Evolutionary conservation across 2,797 vertebrate species (phyloP), one percentile per base, ranked within the genome.

Genomic region (Dicrostonyx torquatus): DNA sequence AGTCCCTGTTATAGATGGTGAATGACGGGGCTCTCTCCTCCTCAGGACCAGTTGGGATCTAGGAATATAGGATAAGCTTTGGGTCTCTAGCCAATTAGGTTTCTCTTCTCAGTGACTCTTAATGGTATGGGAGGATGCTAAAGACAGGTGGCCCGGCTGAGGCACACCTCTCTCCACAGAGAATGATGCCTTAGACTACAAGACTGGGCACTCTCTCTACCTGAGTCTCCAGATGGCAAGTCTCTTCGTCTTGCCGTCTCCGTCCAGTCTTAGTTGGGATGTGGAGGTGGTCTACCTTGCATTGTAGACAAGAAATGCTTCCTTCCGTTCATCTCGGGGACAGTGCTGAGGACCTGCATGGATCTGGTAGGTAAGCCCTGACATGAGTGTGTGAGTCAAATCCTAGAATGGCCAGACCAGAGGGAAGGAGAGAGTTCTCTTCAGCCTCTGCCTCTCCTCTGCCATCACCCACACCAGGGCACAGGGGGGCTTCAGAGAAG

Each of bases 391-490:
- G 1, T 26, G 45, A 82, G 40, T 20, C 66, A 80, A 77, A n/a
- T 48, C 72, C 11, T 68, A 89, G 45, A 66, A 48, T 6, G 12
- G 37, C 66, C 93, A 70, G 26, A 68, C 3, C 50, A 55, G 24
- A n/a, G 83, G 43, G 1, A 2, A 68, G 45, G 31, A 24, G 6
- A 20, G 58, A 50, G 68, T 34, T 20, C 5, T 45, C 26, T 6
- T 2, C 15, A 12, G 48, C 17, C 12, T 40, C 24, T 3, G 1
- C 1, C 5, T 14, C 17, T 31, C 31, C 37, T 66, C 3, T 66
- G 48, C 75, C 53, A 40, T 85, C 66, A 90, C 55, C 10, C n/a
- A 66, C 53, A 22, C 20, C 22, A 76, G 70, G 34, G 31, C 48
- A 66, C 5, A 85, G 72, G 58, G 75, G 34, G 78, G 5, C 22